Conservation (phyloP, 2,888 invertebrate genomes). For the Desoria tigrina region DNA sequence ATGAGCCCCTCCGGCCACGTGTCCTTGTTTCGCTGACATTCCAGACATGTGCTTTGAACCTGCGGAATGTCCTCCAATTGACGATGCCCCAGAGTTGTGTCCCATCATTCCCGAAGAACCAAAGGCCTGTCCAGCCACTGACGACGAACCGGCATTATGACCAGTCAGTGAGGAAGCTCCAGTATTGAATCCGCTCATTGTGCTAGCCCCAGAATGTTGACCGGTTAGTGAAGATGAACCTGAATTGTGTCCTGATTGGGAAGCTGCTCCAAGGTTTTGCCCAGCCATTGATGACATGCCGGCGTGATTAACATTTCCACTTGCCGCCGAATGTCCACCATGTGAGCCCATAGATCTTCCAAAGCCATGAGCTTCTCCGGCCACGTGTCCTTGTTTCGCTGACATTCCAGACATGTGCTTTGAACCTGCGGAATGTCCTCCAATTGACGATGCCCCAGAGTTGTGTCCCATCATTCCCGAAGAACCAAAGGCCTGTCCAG, state of each 20-base stretch:
- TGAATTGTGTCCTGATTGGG: no score
- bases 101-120: neutral
- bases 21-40: neutral
- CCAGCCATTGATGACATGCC: no score
- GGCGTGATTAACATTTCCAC: neutral
- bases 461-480: no score
- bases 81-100: neutral
- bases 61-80: neutral
- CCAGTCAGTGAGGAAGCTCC: neutral
- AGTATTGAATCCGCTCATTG: neutral
- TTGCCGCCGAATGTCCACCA: neutral
- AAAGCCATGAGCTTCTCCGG: no score
- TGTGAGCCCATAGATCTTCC: neutral
- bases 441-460: no score
- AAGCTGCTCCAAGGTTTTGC: no score
- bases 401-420: no score
- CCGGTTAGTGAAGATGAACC: neutral
- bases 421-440: no score
- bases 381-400: no score
- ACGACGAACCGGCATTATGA: neutral
- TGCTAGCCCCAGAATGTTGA: neutral
- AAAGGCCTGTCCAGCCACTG: neutral
- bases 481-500: no score
- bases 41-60: neutral
- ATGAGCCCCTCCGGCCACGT: no score